These are phyloP conservation scores for Rhorus exstirpatorius DNA, from an alignment of 2,888 invertebrate genomes.

Conservation along the genomic window DNA sequence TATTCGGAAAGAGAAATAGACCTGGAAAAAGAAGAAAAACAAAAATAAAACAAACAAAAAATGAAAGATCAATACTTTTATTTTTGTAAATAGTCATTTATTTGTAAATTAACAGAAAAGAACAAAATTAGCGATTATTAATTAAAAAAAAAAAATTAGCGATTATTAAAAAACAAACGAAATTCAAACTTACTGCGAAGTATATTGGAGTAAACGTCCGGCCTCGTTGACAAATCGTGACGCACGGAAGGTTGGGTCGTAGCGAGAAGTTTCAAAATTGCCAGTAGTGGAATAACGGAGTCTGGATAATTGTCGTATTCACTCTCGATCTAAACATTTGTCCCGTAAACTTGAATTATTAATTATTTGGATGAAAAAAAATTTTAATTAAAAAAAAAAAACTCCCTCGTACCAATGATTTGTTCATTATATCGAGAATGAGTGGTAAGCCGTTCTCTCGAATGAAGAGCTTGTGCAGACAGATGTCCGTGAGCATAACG, in stretches of 20 bases:
- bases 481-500: conserved; percentile 89
- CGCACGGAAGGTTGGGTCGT: conserved; percentile 88
- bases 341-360: background rate
- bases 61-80: background rate
- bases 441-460: conserved; percentile 88
- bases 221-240: conserved; percentile 87
- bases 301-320: conserved; percentile 87
- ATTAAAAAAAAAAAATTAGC: background rate
- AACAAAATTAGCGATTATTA: too few relatives aligned
- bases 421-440: conserved; percentile 86
- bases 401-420: conserved; percentile 82
- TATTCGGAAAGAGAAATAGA: conserved; percentile 87
- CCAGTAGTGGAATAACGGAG: conserved; percentile 86
- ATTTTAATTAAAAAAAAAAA: background rate
- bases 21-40: conserved; percentile 83
- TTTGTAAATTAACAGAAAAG: too few relatives aligned
- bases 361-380: too few relatives aligned
- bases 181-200: conserved; percentile 85
- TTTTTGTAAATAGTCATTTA: background rate
- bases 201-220: conserved; percentile 85
- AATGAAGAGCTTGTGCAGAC: conserved; percentile 88
- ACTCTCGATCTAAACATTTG: conserved; percentile 83
- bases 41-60: conserved; percentile 33
- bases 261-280: conserved; percentile 86
- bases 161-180: background rate